These are phyloP conservation scores for Sardina pilchardus DNA, from an alignment of 2,113 vertebrate genomes.

Conservation along the genomic window DNA sequence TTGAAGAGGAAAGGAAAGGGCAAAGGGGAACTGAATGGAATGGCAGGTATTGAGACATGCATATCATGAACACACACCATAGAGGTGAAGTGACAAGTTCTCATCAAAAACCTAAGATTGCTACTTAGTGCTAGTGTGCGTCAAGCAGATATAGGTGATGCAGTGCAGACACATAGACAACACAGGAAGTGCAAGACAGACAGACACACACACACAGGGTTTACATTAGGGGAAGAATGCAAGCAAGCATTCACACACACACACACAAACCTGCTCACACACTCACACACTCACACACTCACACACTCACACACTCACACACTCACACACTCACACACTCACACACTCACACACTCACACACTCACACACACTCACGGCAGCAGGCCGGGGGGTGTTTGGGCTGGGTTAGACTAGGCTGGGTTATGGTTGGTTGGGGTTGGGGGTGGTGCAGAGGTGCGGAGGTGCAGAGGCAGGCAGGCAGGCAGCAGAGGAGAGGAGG, in stretches of 20 bases:
- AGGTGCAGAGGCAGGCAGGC: background rate
- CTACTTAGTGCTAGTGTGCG: background rate
- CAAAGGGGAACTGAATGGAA: background rate
- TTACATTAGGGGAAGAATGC: background rate
- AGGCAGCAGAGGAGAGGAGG: constrained; percentile 52
- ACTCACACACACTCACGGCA: background rate
- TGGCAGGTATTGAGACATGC: background rate
- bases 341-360: background rate
- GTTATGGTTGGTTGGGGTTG: background rate
- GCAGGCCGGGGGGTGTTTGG: background rate
- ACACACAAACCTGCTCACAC: background rate
- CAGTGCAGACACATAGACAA: background rate
- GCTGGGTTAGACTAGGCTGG: background rate
- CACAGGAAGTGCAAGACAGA: background rate
- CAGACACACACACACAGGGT: background rate
- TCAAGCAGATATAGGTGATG: no score
- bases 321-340: background rate
- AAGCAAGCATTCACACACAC: background rate
- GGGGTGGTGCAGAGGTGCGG: background rate
- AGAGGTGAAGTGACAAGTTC: background rate
- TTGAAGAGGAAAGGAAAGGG: background rate
- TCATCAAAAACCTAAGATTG: background rate
- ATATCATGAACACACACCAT: background rate
- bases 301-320: background rate
- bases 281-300: background rate